Conservation (phyloP, 2,797 vertebrate genomes). For the Phoxinus dragarum region DNA sequence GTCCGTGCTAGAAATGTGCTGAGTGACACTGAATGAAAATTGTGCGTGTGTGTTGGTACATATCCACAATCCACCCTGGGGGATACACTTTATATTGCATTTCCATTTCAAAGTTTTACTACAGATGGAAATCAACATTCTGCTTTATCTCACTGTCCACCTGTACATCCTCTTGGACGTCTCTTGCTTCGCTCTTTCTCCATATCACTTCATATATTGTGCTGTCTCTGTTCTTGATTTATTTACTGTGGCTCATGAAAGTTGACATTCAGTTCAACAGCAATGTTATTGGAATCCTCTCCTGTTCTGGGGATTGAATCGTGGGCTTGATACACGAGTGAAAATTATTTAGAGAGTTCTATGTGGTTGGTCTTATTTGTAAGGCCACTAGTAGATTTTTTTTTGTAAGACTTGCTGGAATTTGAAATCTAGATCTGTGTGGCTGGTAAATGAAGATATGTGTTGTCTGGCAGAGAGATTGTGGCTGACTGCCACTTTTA, state of each 20-base stretch:
- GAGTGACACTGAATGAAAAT: slow-evolving; percentile 30
- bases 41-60: no score
- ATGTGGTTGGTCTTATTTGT: background rate
- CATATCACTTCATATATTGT: background rate
- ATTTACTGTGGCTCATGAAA: background rate
- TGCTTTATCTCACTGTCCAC: background rate
- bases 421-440: slow-evolving; percentile 32
- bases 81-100: slow-evolving; percentile 19
- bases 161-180: background rate
- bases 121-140: slow-evolving; percentile 23
- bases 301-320: background rate
- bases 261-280: background rate
- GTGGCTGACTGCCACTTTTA: slow-evolving; percentile 36
- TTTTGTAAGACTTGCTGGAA: slow-evolving; percentile 12
- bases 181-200: background rate
- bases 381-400: background rate
- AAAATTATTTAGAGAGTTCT: background rate
- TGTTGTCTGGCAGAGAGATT: slow-evolving; percentile 47
- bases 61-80: background rate
- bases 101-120: slow-evolving; percentile 49
- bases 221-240: background rate
- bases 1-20: slow-evolving; percentile 50
- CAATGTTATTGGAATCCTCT: background rate
- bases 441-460: slow-evolving; percentile 34
- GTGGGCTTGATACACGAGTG: background rate